Percentiles rank a stretch among this genome's conserved stretches.
Conservation (phyloP, 2,113 vertebrate species). For the Lipophrys pholis region DNA sequence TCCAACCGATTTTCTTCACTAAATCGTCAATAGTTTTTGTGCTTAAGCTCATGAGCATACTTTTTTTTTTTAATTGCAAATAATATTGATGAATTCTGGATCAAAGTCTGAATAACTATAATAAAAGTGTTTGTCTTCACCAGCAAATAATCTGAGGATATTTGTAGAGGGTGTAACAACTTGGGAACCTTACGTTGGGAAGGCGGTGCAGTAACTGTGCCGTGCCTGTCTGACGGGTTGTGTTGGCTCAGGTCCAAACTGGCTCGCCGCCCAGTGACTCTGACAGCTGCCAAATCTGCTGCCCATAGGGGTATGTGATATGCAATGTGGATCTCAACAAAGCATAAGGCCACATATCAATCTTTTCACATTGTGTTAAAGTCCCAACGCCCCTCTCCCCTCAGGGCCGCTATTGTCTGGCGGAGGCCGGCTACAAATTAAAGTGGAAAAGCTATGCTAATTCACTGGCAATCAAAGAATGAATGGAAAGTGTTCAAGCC, state of each 20-base stretch:
- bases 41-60: too few species aligned
- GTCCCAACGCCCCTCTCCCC: slow-evolving; percentile 31
- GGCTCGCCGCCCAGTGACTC: background rate
- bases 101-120: background rate
- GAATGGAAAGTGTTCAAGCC: slow-evolving; percentile 3
- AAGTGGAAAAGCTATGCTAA: slow-evolving; percentile 20
- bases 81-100: background rate
- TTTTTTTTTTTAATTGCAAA: too few species aligned
- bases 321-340: slow-evolving; percentile 40
- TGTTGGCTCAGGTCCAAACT: slow-evolving; percentile 19
- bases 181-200: slow-evolving; percentile 5
- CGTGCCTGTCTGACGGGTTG: slow-evolving; percentile 14
- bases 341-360: slow-evolving; percentile 54
- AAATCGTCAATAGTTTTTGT: too few species aligned
- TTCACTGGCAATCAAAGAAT: slow-evolving; percentile 27
- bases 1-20: too few species aligned
- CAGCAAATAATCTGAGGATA: background rate
- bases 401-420: slow-evolving; percentile 25
- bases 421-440: slow-evolving; percentile 26
- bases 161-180: background rate
- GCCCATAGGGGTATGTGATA: slow-evolving; percentile 28
- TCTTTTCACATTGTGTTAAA: slow-evolving; percentile 46
- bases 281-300: slow-evolving; percentile 54
- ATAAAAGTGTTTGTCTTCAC: background rate
- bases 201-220: background rate